A percentile compares a stretch with the other conserved stretches of the same genome.
Evolutionary conservation across 2,797 vertebrate genomes (phyloP).

Genomic region (Carapus acus): DNA sequence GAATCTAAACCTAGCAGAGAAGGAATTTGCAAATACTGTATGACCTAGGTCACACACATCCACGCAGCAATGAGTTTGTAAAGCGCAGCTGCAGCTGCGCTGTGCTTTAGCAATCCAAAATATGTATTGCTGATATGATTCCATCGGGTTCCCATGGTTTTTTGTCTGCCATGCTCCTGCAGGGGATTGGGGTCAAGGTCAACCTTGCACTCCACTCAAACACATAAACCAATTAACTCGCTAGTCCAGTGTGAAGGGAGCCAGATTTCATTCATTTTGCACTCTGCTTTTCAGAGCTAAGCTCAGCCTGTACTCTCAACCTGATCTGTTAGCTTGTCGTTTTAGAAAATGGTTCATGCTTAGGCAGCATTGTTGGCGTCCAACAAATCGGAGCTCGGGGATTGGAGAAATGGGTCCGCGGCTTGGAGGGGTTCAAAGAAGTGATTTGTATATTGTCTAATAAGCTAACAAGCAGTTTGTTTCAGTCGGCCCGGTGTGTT

Average conservation of each 20-base stretch:
- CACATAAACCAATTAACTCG: not conserved
- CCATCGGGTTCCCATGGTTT: slow-evolving; percentile 31
- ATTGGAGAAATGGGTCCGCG: slow-evolving; percentile 43
- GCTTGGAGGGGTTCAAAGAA: no score
- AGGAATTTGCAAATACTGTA: slow-evolving; percentile 23
- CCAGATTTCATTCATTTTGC: not conserved
- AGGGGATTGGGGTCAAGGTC: slow-evolving; percentile 25
- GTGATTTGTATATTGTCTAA: slow-evolving; percentile 23
- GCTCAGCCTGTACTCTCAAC: no score
- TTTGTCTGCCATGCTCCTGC: slow-evolving; percentile 44
- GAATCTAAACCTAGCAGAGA: slow-evolving; percentile 8
- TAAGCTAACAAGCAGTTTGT: slow-evolving; percentile 47
- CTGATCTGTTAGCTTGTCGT: not conserved
- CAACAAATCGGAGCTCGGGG: slow-evolving; percentile 12
- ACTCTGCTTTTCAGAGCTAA: no score
- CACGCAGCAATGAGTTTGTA: slow-evolving; percentile 1
- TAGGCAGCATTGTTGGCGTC: no score
- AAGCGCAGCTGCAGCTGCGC: no score
- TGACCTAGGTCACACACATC: slow-evolving; percentile 19
- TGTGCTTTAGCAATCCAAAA: slow-evolving; percentile 11
- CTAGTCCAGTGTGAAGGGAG: slow-evolving; percentile 11
- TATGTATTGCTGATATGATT: slow-evolving; percentile 25
- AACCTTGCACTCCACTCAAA: slow-evolving; percentile 24
- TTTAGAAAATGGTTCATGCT: no score
- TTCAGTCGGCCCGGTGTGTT: slow-evolving; percentile 5